A percentile compares a stretch with the other conserved stretches of the same genome.
Evolutionary conservation across 2,113 vertebrate species (phyloP).

Genomic region (Oxyruncus cristatus): DNA sequence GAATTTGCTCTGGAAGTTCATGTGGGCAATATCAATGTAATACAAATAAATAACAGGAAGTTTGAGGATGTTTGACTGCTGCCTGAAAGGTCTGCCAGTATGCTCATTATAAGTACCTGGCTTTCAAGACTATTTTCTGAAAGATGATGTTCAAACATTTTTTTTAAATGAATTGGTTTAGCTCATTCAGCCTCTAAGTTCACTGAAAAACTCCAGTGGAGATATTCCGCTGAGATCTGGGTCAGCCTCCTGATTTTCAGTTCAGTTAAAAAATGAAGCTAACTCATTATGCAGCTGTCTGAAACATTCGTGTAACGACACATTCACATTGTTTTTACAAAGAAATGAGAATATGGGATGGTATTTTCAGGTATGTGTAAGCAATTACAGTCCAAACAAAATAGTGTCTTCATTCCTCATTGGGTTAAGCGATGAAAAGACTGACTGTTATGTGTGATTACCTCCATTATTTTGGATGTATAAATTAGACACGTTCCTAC

Average conservation of each 20-base stretch:
- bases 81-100: neutral
- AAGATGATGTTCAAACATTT: neutral
- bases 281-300: neutral
- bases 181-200: neutral
- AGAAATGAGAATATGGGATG: neutral
- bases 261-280: neutral
- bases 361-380: neutral
- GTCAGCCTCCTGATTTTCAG: conserved; percentile 11
- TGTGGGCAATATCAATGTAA: neutral
- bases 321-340: neutral
- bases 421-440: conserved; percentile 38
- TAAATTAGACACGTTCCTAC: neutral
- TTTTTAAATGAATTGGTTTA: neutral
- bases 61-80: neutral
- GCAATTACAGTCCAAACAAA: conserved; percentile 22
- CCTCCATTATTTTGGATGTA: neutral
- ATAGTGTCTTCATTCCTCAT: neutral
- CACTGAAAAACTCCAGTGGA: neutral
- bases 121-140: neutral
- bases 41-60: conserved; percentile 6
- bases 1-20: neutral
- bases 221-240: neutral
- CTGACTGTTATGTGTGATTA: conserved; percentile 13
- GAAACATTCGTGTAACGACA: neutral
- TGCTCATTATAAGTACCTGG: neutral